Evolutionary conservation across 2,113 vertebrate species (phyloP).

Genomic region (Marcusenius ussheri): DNA sequence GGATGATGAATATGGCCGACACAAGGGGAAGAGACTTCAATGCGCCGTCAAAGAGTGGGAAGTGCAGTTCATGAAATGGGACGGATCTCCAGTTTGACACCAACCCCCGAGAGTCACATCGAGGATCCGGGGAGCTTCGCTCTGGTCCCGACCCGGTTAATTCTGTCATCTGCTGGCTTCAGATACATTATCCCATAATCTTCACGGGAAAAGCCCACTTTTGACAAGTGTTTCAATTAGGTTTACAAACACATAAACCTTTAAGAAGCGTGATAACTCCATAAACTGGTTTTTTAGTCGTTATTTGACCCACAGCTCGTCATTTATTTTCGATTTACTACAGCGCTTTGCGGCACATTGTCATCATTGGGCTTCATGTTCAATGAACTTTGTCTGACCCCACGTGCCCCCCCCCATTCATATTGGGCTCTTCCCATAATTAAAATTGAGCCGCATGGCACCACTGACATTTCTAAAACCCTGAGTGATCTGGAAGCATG

Average conservation of each 20-base stretch:
- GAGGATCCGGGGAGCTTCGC: background rate
- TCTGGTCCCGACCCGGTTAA: background rate
- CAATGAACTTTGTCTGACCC: background rate
- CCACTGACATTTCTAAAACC: background rate
- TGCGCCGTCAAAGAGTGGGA: background rate
- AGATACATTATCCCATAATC: background rate
- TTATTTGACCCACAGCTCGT: background rate
- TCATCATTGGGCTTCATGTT: background rate
- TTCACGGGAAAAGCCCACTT: background rate
- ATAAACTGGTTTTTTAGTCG: background rate
- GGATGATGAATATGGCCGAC: background rate
- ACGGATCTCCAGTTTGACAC: background rate
- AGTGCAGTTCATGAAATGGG: background rate
- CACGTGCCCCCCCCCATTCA: background rate
- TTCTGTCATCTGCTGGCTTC: background rate
- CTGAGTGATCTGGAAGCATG: background rate
- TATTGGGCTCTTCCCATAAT: background rate
- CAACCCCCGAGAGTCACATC: background rate
- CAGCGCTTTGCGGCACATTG: background rate
- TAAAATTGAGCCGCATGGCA: background rate
- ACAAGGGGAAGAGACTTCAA: background rate
- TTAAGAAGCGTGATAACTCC: background rate
- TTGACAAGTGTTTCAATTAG: background rate
- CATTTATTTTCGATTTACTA: background rate
- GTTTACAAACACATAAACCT: background rate